Conservation (phyloP, 2,113 vertebrate species). For the Tringa solitaria region DNA sequence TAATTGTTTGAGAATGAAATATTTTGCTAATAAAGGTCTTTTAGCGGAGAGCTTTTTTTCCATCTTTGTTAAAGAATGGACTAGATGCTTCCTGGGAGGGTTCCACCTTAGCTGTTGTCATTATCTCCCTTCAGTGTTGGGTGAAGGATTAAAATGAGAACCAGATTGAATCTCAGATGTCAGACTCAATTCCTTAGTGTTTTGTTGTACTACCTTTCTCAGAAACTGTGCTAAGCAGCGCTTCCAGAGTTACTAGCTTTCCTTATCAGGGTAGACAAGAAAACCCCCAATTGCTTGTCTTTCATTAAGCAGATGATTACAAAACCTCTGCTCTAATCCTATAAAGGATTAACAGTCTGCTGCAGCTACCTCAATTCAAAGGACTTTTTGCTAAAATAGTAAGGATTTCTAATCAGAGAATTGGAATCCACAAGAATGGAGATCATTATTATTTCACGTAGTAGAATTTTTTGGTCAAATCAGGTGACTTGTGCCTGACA, state of each 20-base stretch:
- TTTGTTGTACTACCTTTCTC: not conserved
- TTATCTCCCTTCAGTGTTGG: not conserved
- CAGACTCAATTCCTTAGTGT: not conserved
- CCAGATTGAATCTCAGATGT: not conserved
- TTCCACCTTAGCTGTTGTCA: not conserved
- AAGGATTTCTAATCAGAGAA: not conserved
- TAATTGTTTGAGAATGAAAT: not conserved
- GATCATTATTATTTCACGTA: not conserved
- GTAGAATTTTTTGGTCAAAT: not conserved
- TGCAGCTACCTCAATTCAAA: not conserved
- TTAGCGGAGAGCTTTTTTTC: not conserved
- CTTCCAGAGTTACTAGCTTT: not conserved
- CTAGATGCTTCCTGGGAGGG: not conserved
- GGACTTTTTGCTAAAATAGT: not conserved
- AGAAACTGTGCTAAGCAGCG: not conserved
- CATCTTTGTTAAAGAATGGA: not conserved
- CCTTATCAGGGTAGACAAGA: not conserved
- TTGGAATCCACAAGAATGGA: not conserved
- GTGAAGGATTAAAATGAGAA: not conserved
- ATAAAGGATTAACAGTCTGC: not conserved
- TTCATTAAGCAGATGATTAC: not conserved
- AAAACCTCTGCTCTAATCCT: not conserved
- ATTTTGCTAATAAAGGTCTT: not conserved
- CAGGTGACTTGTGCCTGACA: not conserved
- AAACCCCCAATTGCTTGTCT: not conserved